These are phyloP conservation scores for Ciconia maguari DNA, from an alignment of 2,113 vertebrate species.

Conservation along the genomic window DNA sequence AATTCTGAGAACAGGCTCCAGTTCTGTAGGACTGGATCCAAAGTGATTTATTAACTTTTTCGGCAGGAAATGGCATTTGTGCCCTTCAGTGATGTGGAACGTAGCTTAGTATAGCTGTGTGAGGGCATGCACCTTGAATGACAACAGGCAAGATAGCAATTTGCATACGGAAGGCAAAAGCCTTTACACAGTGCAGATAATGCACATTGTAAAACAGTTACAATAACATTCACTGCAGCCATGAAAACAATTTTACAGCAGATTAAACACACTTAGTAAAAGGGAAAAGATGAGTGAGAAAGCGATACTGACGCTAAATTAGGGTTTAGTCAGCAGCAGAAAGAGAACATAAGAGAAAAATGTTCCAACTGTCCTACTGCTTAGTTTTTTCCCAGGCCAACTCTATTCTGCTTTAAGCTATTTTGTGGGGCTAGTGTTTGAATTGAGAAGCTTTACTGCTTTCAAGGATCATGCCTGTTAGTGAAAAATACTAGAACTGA, in stretches of 20 bases:
- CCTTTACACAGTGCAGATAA: conserved; percentile 55
- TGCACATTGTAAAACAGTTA: conserved; percentile 59
- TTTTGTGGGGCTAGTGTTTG: neutral
- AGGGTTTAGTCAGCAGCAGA: conserved; percentile 34
- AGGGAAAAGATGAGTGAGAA: conserved; percentile 44
- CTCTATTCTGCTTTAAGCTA: neutral
- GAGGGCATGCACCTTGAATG: neutral
- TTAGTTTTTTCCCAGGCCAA: neutral
- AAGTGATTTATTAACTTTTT: neutral
- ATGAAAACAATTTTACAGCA: conserved; percentile 76
- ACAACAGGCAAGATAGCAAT: conserved; percentile 11
- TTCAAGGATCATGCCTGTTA: neutral
- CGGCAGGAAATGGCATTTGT: neutral
- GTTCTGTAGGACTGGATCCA: neutral
- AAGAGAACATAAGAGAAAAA: neutral
- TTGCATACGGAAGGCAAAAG: conserved; percentile 55
- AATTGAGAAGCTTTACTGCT: neutral
- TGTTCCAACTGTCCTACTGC: neutral
- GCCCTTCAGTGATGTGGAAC: neutral
- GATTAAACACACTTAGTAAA: conserved; percentile 70
- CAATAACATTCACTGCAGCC: conserved; percentile 58
- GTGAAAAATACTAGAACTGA: neutral
- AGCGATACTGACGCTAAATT: conserved; percentile 39
- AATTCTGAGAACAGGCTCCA: neutral
- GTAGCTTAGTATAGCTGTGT: neutral